These are phyloP conservation scores for Forbesichthys agassizii DNA, from an alignment of 2,113 vertebrate genomes.

Conservation along the genomic window DNA sequence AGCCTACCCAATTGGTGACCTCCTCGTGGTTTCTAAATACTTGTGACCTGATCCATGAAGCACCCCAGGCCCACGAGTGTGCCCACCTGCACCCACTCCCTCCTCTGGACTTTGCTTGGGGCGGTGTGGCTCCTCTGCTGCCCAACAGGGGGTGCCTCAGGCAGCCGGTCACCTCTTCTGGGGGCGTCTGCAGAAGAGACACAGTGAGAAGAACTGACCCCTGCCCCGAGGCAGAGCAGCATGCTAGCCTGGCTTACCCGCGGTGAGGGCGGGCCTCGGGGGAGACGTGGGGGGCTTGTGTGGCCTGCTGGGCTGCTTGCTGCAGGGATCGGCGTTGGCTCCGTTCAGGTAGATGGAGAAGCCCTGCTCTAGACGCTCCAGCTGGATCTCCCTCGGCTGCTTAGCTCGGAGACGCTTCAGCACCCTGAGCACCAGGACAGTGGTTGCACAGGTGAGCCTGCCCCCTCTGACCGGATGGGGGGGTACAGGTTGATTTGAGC, in stretches of 20 bases:
- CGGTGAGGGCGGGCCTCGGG: constrained; percentile 60
- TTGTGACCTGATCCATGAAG: too few relatives aligned
- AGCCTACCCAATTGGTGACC: too few relatives aligned
- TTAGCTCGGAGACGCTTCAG: constrained; percentile 81
- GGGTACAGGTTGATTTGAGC: too few relatives aligned
- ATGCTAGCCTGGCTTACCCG: constrained; percentile 66
- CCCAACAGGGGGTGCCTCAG: constrained; percentile 51
- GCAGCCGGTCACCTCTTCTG: constrained; percentile 58
- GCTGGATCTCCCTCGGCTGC: constrained; percentile 76
- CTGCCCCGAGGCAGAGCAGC: too few relatives aligned
- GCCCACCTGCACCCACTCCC: constrained; percentile 88
- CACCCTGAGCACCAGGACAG: constrained; percentile 70
- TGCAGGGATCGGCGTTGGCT: constrained; percentile 82
- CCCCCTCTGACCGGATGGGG: too few relatives aligned
- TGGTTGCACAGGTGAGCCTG: not conserved
- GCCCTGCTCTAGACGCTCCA: constrained; percentile 89
- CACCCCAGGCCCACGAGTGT: too few relatives aligned
- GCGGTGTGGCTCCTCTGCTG: constrained; percentile 77
- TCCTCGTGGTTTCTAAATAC: too few relatives aligned
- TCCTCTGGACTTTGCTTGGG: constrained; percentile 83
- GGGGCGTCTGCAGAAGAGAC: constrained; percentile 69
- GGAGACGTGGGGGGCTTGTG: constrained; percentile 55
- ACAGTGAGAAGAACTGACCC: constrained; percentile 36
- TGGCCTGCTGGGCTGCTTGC: constrained; percentile 25
- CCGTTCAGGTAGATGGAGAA: constrained; percentile 96